Evolutionary conservation across 2,888 invertebrate species (phyloP), one percentile per base, ranked within the genome.

Genomic region (Ischnus inquisitorius): DNA sequence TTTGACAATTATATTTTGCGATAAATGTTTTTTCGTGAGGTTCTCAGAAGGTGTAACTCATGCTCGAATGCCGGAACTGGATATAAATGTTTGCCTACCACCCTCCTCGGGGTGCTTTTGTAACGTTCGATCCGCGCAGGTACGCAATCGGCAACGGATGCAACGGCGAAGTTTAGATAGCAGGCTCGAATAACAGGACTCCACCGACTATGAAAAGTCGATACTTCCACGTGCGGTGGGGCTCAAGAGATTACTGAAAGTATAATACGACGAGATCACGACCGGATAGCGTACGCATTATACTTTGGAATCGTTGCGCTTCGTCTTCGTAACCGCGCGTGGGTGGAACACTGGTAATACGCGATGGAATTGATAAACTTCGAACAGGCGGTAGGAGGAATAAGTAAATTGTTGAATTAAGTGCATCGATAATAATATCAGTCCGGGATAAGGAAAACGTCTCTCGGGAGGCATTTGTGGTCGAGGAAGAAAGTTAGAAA

Each of bases 161-260:
- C 48, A 34, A 48, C 48, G 64, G 48, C 28, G 64, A 19, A 75
- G 64, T 64, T 62, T 34, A 19, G 51, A 76, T 46, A 51, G 51
- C 14, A 65, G 14, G 8, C 39, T 34, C 51, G 22, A 54, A 54
- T 76, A 76, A 76, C 75, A 65, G 75, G 51, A 76, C 75, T 19
- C 16, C 41, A 12, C 46, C 10, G 72, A 60, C 57, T 0, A 60
- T 25, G 46, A 4, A 62, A 43, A 2, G n/a, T 39, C 41, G 75
- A 54, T 51, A 76, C 3, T 41, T 10, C 28, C 25, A n/a, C 16
- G 28, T 48, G 51, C 8, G 14, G 41, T 22, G 57, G 19, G 8
- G 57, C 72, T 60, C 8, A 41, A 43, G 60, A 60, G 60, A 62
- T 60, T 72, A 60, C 60, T 62, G 60, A 60, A 43, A 22, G 28